phyloP scores from a whole-genome alignment of 2,797 vertebrate genomes.

The Bradypodion ventrale region DNA sequence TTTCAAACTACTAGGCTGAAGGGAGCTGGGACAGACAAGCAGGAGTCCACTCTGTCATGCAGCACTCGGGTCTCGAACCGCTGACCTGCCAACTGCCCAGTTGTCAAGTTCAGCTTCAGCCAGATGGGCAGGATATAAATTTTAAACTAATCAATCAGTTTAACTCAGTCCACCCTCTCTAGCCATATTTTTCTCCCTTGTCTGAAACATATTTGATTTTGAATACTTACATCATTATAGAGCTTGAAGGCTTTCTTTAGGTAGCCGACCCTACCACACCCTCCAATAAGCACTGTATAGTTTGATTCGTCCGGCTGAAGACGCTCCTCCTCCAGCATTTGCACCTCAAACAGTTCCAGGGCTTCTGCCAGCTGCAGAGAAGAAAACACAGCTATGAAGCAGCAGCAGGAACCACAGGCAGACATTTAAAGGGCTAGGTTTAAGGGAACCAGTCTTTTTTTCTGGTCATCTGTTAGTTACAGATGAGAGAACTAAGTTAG shows the following conservation, averaged over 20 bases:
- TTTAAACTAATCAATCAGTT: no score
- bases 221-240: constrained; percentile 87
- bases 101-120: no score
- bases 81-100: no score
- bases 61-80: no score
- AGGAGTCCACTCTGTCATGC: no score
- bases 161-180: no score
- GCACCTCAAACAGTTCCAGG: constrained; percentile 86
- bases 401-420: background rate
- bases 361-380: constrained; percentile 85
- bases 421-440: background rate
- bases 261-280: constrained; percentile 88
- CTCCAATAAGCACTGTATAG: constrained; percentile 92
- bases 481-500: no score
- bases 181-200: background rate
- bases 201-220: background rate
- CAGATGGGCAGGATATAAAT: no score
- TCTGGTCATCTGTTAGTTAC: no score
- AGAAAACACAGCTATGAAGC: background rate
- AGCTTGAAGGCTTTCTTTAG: constrained; percentile 91
- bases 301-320: constrained; percentile 87
- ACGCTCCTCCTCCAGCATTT: constrained; percentile 88
- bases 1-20: no score
- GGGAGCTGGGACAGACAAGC: no score
- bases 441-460: no score